These are phyloP conservation scores for Drosophila tristis DNA, from an alignment of 1,140 invertebrate species.

Conservation along the genomic window DNA sequence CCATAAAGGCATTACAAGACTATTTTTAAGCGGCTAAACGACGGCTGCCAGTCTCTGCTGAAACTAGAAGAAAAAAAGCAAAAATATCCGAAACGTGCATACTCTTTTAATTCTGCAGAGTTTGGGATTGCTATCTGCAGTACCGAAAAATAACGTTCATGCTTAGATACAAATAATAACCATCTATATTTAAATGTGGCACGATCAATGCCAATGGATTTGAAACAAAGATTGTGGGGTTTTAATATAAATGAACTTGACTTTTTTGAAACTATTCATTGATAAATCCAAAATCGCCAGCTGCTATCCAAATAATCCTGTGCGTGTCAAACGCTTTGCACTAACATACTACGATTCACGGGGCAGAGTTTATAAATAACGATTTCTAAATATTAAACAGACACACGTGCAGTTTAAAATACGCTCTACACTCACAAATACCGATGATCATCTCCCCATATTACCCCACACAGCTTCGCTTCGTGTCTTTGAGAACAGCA, in stretches of 20 bases:
- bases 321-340: conserved; percentile 24
- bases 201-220: no score
- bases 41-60: conserved; percentile 46
- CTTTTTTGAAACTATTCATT: no score
- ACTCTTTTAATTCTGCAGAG: conserved; percentile 5
- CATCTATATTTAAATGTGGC: no score
- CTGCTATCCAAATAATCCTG: neutral
- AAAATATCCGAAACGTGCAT: conserved; percentile 21
- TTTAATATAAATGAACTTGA: no score
- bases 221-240: no score
- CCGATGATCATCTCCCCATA: conserved; percentile 36
- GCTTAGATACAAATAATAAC: no score
- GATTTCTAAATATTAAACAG: conserved; percentile 55
- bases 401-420: conserved; percentile 60
- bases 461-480: conserved; percentile 33
- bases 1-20: conserved; percentile 51
- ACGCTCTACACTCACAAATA: conserved; percentile 34
- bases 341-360: conserved; percentile 18
- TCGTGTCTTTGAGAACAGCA: conserved; percentile 22
- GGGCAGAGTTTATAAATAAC: conserved; percentile 48
- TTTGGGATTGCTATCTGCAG: neutral
- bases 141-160: no score
- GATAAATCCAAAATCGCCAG: no score
- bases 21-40: conserved; percentile 49
- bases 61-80: conserved; percentile 43